phyloP scores from a whole-genome alignment of 2,113 vertebrate genomes.

The Aphelocoma coerulescens region DNA sequence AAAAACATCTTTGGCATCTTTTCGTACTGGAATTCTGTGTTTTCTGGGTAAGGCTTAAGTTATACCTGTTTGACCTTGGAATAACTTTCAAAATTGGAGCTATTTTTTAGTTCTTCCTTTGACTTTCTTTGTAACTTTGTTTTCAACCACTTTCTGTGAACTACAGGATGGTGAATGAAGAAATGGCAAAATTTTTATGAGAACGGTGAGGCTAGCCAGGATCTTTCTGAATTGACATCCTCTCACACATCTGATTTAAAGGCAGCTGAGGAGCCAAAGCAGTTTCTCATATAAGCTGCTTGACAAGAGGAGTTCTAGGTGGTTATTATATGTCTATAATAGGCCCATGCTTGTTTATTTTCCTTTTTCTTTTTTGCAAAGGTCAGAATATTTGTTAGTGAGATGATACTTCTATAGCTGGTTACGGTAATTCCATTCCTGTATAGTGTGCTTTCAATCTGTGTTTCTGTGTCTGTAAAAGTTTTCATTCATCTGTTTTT shows the following conservation, averaged over 20 bases:
- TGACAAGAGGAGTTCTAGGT: neutral
- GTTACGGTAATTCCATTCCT: neutral
- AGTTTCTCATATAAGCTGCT: neutral
- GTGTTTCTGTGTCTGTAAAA: neutral
- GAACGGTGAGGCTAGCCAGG: neutral
- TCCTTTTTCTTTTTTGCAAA: neutral
- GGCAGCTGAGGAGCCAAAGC: neutral
- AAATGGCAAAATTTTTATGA: conserved; percentile 2
- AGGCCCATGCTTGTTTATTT: neutral
- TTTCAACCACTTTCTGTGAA: neutral
- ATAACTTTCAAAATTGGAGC: neutral
- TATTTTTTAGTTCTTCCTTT: neutral
- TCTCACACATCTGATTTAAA: neutral
- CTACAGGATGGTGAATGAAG: neutral
- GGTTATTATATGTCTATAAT: neutral
- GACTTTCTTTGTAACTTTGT: neutral
- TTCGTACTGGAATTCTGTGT: neutral
- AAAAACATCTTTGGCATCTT: neutral
- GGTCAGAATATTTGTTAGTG: neutral
- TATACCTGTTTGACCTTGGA: neutral
- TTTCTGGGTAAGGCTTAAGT: neutral
- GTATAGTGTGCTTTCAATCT: neutral
- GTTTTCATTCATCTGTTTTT: neutral
- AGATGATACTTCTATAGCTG: neutral
- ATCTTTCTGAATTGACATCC: neutral